Base-by-base conservation (phyloP, 2,113 vertebrate species). In the Sitta europaea region DNA sequence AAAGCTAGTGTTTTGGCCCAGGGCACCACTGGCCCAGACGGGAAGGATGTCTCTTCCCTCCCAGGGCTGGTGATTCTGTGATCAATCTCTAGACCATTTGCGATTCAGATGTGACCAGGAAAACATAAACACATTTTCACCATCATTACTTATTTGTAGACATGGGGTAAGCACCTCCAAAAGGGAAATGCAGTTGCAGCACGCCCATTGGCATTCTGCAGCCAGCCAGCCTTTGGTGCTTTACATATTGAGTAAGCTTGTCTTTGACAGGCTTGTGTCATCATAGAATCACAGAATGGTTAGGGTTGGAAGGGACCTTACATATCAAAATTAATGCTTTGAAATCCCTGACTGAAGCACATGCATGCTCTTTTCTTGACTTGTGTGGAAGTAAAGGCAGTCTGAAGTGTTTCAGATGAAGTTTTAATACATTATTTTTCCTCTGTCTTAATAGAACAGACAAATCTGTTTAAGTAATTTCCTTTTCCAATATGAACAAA, bases 1-100 rank as follows among this genome's bases (percentile, higher is more conserved):
- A 83, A 43, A 33, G 8, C 1, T 12, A 27, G 3, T 15, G 6
- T 10, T 36, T 5, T 58, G 19, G 21, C 19, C 16, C 43, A 77
- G 16, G 22, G 2, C 0, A 12, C 10, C 31, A 38, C 20, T 47
- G 22, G 63, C 15, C 6, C 13, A 40, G 5, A 9, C 31, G 9
- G 5, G 4, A 18, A 2, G 15, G 2, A 45, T 10, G 3, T 7
- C 51, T 25, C 12, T 65, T 9, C 22, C 4, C 11, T 75, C 21
- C 29, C 57, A 72, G 31, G 22, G 17, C 28, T 43, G 33, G 5
- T n/a, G 36, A 57, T 36, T 77, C 45, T 80, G 35, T 6, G 10
- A 43, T 77, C 29, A 29, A 0, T 42, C 21, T 51, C 50, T 55
- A 65, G 12, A 57, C 24, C 8, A 13, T 62, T 70, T 53, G 14